Evolutionary conservation across 2,797 vertebrate genomes (phyloP), one percentile per base, ranked within the genome.

Genomic region (Enteromius anoplus): DNA sequence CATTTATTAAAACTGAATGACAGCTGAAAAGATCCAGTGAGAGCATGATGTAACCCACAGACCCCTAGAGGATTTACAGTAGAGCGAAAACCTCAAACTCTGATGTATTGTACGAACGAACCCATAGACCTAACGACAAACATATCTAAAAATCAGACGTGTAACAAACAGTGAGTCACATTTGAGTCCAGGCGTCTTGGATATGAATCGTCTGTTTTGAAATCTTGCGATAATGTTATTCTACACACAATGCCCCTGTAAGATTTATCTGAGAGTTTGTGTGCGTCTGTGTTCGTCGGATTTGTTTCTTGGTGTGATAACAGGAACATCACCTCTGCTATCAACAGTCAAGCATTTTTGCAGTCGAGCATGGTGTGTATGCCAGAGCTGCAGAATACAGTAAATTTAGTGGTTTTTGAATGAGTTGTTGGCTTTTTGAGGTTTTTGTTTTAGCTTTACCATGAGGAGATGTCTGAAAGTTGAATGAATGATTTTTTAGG

Each of bases 381-480:
- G 32, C 29, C 1, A 3, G 71, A 88, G 58, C 86, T 86, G 82
- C 65, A 85, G 32, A 81, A 78, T 70, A 45, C 42, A 45, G 42
- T 45, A 81, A 82, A 75, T 78, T 32, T 34, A 58, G 21, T 69
- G 55, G 49, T 86, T 66, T 65, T 26, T 82, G 78, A 80, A 78
- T 82, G 86, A 90, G 86, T 88, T 88, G 86, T 83, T 78, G 80
- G 60, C 82, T 84, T 81, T 49, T 55, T 80, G 45, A 80, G 47
- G 62, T 86, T 78, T 87, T 85, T 80, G 5, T 53, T 73, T 73
- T 21, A 69, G 53, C 72, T 73, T 32, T 70, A 70, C 53, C 37
- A 3, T n/a, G 19, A 60, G 40, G 53, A 71, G 58, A 62, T 70
- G 37, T 40, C 51, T 55, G 23, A 23, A n/a, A 55, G 70, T 72